Base-by-base conservation (phyloP, 2,113 vertebrate species). In the Chloropsis cyanopogon region DNA sequence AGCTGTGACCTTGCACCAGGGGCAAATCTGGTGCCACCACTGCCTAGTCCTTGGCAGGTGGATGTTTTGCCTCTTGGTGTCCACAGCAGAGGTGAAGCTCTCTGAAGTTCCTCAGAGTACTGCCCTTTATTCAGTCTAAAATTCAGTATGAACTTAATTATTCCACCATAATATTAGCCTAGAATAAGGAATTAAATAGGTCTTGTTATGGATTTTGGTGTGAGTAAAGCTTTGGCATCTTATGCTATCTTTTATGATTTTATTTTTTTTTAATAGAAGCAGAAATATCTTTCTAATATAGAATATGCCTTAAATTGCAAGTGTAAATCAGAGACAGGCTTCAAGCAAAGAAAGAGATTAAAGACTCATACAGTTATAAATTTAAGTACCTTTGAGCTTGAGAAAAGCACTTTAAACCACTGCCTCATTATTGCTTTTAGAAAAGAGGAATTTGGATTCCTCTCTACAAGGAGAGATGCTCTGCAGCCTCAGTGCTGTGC, bases 261-360 rank as follows among this genome's bases (percentile, higher is more conserved):
- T 35, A 37, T 6, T 9, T 70, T 61, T 52, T 68, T 29, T 50
- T 88, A 95, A 96, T 81, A 59, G 57, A 66, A 82, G 18, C 41
- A 82, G 87, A 71, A 78, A 93, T 54, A 79, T 81, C 57, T 86
- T 96, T 95, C 70, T 85, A 86, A 92, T 72, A 92, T 31, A 69
- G 39, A 93, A 64, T 81, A 88, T 25, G 41, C 52, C 70, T 96
- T 82, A 91, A 87, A 56, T 53, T 86, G 66, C 70, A 95, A 83
- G 20, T 76, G 79, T 96, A 93, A 97, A 97, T 95, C 95, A 96
- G 47, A 50, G 64, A n/a, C 77, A 92, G 76, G 82, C 19, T 83
- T 96, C 76, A 82, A 25, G 82, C 91, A 95, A 75, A 96, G 59
- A 85, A 94, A 22, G 25, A 92, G 57, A 95, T 41, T 77, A 90